phyloP scores from a whole-genome alignment of 1,140 invertebrate genomes.

The Ostrea edulis region DNA sequence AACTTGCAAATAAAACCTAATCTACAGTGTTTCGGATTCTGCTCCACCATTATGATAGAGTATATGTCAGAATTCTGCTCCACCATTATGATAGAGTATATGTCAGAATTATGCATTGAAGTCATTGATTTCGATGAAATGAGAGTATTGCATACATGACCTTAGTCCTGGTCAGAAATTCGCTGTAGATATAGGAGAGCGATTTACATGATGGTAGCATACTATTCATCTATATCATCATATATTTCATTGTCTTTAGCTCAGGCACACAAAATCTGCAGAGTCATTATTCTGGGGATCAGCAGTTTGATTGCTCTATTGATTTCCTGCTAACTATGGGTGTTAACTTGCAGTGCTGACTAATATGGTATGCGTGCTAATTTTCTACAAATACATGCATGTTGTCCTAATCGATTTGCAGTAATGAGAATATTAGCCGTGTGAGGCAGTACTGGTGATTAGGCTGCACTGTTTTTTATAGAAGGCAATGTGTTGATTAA shows the following conservation, averaged over 20 bases:
- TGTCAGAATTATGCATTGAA: no score
- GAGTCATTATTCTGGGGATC: neutral
- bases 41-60: no score
- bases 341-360: neutral
- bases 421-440: neutral
- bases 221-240: no score
- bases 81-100: no score
- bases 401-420: neutral
- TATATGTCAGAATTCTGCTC: no score
- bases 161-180: no score
- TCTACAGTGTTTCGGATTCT: no score
- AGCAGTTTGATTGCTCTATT: neutral
- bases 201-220: no score
- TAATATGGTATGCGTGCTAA: constrained; percentile 2
- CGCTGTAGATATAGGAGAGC: no score
- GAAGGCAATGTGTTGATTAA: neutral
- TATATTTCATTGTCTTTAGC: neutral
- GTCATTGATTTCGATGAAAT: no score
- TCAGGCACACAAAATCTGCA: neutral
- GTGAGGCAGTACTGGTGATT: neutral
- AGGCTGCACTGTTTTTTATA: neutral
- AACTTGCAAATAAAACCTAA: no score
- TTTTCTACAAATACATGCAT: constrained; percentile 13
- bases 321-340: neutral
- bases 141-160: no score